Evolutionary conservation across 2,113 vertebrate genomes (phyloP), one percentile per base, ranked within the genome.

Genomic region (Grus americana): DNA sequence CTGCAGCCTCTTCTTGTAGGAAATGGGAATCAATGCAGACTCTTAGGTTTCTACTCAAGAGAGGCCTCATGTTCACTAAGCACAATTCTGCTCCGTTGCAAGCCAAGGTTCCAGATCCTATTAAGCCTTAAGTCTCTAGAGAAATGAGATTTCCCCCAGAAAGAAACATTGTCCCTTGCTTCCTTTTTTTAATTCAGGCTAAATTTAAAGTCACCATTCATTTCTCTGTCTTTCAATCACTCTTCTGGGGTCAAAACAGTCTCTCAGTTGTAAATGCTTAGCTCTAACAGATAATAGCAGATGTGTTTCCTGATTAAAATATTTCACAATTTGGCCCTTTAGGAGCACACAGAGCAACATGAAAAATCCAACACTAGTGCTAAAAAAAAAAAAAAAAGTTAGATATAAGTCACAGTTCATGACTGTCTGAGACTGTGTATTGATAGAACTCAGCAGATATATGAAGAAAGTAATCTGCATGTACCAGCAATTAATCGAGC

Each of bases 141-240:
- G 84, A 88, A 83, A 88, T 55, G n/a, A 86, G 30, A 70, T 66
- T 79, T 40, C 3, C 23, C 14, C 30, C 5, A 2, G 44, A 79
- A 86, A 27, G 42, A 65, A 81, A 50, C 19, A 42, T 82, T 91
- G n/a, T 71, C 7, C 30, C 19, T 47, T 54, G 13, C 12, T 38
- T 78, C 26, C 26, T 27, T 54, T 54, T 29, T 54, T 21, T 87
- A 38, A 76, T 88, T 81, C 38, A 44, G 40, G 54, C 50, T 89
- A 63, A 54, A 94, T 96, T 93, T 91, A 89, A 92, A 87, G 42
- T 79, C 11, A 5, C 26, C 50, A 52, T 93, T 97, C 9, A 90
- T 78, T 91, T 88, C 30, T 63, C 49, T 71, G 30, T 79, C 73
- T 94, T 78, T 86, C 88, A 91, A 4, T 78, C 57, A 44, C 22